Evolutionary conservation across 2,797 vertebrate species (phyloP).

Genomic region (Coregonus sp.): DNA sequence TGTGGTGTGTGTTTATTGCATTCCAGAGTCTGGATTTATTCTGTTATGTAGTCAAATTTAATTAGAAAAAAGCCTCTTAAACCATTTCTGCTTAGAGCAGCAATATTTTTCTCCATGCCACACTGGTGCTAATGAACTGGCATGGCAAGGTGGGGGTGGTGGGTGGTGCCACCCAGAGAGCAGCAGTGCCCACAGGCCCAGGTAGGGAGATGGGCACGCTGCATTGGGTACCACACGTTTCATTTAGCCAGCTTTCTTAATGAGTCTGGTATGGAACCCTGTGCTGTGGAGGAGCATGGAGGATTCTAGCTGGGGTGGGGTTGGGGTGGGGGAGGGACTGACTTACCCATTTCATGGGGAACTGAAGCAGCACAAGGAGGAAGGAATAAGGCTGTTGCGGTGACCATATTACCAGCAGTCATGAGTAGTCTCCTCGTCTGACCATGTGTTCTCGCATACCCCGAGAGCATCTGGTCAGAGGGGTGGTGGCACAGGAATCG

Average conservation of each 20-base stretch:
- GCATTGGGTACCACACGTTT: slow-evolving; percentile 16
- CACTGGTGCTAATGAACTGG: slow-evolving; percentile 61
- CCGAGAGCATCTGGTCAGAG: too few species aligned
- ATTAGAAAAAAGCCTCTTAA: slow-evolving; percentile 49
- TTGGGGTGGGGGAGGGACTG: too few species aligned
- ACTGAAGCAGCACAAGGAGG: neutral
- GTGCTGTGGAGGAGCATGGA: too few species aligned
- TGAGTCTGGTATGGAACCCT: neutral
- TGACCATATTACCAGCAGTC: too few species aligned
- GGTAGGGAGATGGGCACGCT: slow-evolving; percentile 20
- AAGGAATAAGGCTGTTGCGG: too few species aligned
- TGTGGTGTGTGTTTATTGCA: slow-evolving; percentile 21
- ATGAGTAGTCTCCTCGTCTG: too few species aligned
- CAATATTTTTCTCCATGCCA: slow-evolving; percentile 53
- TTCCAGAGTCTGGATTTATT: slow-evolving; percentile 30
- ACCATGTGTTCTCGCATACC: too few species aligned
- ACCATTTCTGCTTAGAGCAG: slow-evolving; percentile 46
- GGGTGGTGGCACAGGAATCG: too few species aligned
- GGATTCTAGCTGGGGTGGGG: too few species aligned
- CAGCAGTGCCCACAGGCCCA: slow-evolving; percentile 39
- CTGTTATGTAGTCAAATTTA: slow-evolving; percentile 47
- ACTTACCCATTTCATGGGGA: neutral
- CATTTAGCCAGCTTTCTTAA: neutral
- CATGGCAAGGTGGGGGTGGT: slow-evolving; percentile 33
- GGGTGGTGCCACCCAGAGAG: slow-evolving; percentile 21